Conservation (phyloP, 2,888 invertebrate species). For the Cosmia trapezina region DNA sequence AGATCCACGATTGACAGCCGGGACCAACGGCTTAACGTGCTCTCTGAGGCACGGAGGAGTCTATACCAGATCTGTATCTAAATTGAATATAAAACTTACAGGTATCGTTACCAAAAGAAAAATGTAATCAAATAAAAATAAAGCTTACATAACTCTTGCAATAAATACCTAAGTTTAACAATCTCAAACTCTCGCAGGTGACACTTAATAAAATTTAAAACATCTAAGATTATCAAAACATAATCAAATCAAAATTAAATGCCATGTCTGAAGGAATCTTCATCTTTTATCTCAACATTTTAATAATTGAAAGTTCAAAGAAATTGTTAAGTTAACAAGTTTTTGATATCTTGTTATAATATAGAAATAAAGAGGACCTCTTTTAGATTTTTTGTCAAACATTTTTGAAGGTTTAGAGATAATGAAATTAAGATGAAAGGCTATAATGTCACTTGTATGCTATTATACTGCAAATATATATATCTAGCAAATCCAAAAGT, state of each 20-base stretch:
- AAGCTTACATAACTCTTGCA: background rate
- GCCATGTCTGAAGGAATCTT: constrained; percentile 19
- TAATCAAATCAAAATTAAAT: constrained; percentile 28
- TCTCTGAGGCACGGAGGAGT: no score
- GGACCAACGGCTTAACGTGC: no score
- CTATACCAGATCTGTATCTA: no score
- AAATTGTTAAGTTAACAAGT: constrained; percentile 9
- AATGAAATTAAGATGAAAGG: constrained; percentile 27
- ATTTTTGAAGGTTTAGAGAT: constrained; percentile 7
- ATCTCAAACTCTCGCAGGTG: background rate
- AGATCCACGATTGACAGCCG: no score
- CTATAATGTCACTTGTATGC: background rate
- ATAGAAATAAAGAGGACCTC: background rate
- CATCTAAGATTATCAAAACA: background rate
- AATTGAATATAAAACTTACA: no score
- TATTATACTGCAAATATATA: background rate
- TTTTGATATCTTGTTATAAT: constrained; percentile 7
- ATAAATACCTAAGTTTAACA: background rate
- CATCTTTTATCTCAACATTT: constrained; percentile 22
- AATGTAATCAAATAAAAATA: background rate
- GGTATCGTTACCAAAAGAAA: background rate
- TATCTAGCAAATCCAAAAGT: background rate
- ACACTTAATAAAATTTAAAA: constrained; percentile 5
- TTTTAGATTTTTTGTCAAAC: constrained; percentile 16
- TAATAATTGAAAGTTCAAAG: constrained; percentile 42